Evolutionary conservation across 2,113 vertebrate genomes (phyloP), one percentile per base, ranked within the genome.

Genomic region (Apaloderma vittatum): DNA sequence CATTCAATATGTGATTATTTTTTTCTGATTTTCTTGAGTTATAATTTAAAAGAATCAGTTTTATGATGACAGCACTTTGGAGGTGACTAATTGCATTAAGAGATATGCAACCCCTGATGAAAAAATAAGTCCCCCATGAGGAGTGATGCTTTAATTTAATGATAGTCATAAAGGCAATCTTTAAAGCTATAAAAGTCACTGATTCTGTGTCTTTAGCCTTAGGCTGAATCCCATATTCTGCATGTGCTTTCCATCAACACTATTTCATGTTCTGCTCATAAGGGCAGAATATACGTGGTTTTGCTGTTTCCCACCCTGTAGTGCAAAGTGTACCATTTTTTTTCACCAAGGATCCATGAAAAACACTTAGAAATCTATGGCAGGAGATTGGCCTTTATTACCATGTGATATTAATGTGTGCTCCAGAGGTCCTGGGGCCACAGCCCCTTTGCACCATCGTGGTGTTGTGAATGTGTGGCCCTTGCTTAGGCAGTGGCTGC

Each of bases 111-210:
- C 26, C 46, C 12, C 20, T 36, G 29, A 55, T 70, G 76, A 84
- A 94, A 94, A 84, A 40, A 75, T 15, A 88, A 86, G 63, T 55
- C 14, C 62, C 54, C 24, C 16, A 27, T 0, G 4, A 93, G 70
- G 49, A 82, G 49, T 92, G 46, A 76, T 36, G 43, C 62, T 97
- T 94, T 91, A 86, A 49, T 92, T 94, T 93, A 94, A 94, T 70
- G 89, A 40, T 65, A 40, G 73, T 40, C 77, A 81, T 93, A 91
- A 94, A 94, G 84, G 52, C 73, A 75, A 75, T 94, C 93, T 95
- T 94, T 93, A 91, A 94, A 92, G 73, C 89, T 58, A 49, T 95
- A 92, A 94, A 92, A 94, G 54, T 57, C 66, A 46, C 65, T 19
- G 72, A 72, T 89, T 86, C 45, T 61, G 55, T 81, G 24, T 16